Base-by-base conservation (phyloP, 2,113 vertebrate species). In the Poeciliopsis prolifica region DNA sequence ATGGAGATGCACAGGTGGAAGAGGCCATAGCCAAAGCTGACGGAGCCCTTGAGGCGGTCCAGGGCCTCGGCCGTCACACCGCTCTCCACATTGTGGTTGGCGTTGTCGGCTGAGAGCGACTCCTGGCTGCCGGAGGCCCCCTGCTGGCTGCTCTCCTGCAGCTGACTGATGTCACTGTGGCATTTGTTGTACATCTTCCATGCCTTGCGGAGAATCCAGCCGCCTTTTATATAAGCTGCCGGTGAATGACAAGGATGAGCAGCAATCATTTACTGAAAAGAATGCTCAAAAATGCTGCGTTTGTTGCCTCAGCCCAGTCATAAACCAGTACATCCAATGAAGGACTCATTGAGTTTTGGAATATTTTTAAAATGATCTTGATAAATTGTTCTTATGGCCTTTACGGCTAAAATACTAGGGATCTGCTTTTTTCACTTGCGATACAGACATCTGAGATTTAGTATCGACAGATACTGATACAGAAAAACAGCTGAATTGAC, bases 141-240 rank as follows among this genome's bases (percentile, higher is more conserved):
- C 87, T 92, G 95, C 92, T 96, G 96, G 91, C 94, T 94, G 31
- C 96, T 73, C 75, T 97, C 96, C 94, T 99, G 98, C 72, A 99
- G 96, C 65, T 96, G 94, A 85, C 96, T 96, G 94, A 99, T 99
- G 94, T 99, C 98, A 68, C 94, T 95, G 92, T 99, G 97, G 93
- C 98, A 99, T 89, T 99, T 99, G 86, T 98, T 98, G 91, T 98
- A 99, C 95, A 99, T 99, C 88, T 99, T 99, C 98, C 98, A 99
- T 70, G 98, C 98, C 92, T 99, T 99, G 78, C 98, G 96, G 51
- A 99, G 96, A 92, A 99, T 99, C 98, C 98, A 99, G 85, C 98
- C 98, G 93, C 98, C 98, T 95, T 99, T 99, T 84, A 99, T 99
- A 77, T 99, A 99, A 0, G 97, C 98, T 98, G 80, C 31, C 3